Evolutionary conservation across 2,888 invertebrate species (phyloP).

Genomic region (Ochropleura leucogaster): DNA sequence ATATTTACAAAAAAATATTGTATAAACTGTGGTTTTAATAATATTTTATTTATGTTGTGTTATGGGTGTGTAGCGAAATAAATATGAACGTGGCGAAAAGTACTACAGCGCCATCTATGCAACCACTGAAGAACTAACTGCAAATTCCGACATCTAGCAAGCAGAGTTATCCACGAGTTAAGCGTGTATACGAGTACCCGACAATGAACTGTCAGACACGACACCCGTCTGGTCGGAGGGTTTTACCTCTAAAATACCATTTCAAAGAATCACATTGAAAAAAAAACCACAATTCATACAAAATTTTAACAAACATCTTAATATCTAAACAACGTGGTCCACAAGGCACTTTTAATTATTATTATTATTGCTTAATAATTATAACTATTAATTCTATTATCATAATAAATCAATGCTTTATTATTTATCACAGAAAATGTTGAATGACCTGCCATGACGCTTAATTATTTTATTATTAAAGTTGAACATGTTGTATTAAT

Average conservation of each 20-base stretch:
- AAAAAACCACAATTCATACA: constrained; percentile 37
- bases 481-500: background rate
- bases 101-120: too few relatives aligned
- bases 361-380: constrained; percentile 52
- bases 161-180: too few relatives aligned
- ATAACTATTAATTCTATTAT: constrained; percentile 30
- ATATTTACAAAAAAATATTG: constrained; percentile 49
- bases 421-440: constrained; percentile 59
- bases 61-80: too few relatives aligned
- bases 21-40: constrained; percentile 31
- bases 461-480: background rate
- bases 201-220: too few relatives aligned
- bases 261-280: too few relatives aligned
- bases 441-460: constrained; percentile 32
- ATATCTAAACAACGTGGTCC: constrained; percentile 37
- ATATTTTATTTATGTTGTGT: background rate
- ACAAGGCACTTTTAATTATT: constrained; percentile 51
- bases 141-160: too few relatives aligned
- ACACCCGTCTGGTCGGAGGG: too few relatives aligned
- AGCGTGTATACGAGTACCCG: too few relatives aligned
- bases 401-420: constrained; percentile 48
- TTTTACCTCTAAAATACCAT: too few relatives aligned
- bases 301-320: constrained; percentile 7
- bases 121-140: too few relatives aligned
- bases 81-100: too few relatives aligned